Evolutionary conservation across 2,797 vertebrate species (phyloP), one percentile per base, ranked within the genome.

Genomic region (Acanthurus tractus): DNA sequence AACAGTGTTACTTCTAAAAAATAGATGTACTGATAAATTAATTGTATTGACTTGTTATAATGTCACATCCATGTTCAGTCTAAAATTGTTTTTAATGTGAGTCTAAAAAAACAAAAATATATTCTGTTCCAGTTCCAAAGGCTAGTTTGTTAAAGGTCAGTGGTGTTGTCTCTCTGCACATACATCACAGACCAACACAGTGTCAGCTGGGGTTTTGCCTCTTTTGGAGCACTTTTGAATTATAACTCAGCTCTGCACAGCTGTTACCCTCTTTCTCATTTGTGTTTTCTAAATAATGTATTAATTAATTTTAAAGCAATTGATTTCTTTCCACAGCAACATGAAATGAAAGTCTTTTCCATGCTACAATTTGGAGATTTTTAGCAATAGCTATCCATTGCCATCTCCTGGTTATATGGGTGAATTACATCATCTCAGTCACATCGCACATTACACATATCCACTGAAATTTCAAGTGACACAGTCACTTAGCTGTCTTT

Each of bases 341-440:
- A 34, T 8, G 13, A 25, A 10, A 18, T 42, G 8, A 6, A 22
- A 62, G 18, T 46, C 4, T 13, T 46, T 45, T 25, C 10, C n/a
- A 7, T 11, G 10, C 8, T 0, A 1, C 5, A 6, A 3, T 17
- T 48, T 20, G 17, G 2, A n/a, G 40, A 20, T 50, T 78, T 56
- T 71, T 29, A 49, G 11, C 8, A 25, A 2, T 6, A 17, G 62
- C 42, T 59, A n/a, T 88, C 29, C 92, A 34, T 58, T 40, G 72
- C 92, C 94, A 93, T 79, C 94, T 94, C 3, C 67, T 92, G 94
- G 89, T 17, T 36, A 58, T 14, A 52, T 1, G 3, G 3, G 1
- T 15, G 36, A 71, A 83, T 29, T 22, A 79, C 83, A 84, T 4
- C 38, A 11, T 58, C 29, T 34, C 29, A 34, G 29, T 34, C 2